phyloP scores from a whole-genome alignment of 2,797 vertebrate genomes.

The Aplochiton taeniatus region DNA sequence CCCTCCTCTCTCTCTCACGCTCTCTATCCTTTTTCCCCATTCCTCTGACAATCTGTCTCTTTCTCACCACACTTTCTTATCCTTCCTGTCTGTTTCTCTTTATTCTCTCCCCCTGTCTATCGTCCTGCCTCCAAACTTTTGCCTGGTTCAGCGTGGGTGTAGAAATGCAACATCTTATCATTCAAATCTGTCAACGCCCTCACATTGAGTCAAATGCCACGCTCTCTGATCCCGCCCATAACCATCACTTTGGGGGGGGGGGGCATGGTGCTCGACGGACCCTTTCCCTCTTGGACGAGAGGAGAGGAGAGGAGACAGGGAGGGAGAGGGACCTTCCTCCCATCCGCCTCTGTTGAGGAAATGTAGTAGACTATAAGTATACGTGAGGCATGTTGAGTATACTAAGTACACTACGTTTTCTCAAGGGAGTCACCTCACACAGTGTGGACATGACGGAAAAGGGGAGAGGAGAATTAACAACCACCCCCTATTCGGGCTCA shows the following conservation, averaged over 20 bases:
- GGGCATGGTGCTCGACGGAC: too few species aligned
- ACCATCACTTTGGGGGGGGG: too few species aligned
- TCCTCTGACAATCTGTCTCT: background rate
- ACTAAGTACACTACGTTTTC: conserved; percentile 83
- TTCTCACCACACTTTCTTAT: background rate
- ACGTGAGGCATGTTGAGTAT: conserved; percentile 66
- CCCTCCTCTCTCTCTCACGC: background rate
- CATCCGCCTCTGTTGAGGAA: conserved; percentile 62
- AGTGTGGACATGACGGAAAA: conserved; percentile 9
- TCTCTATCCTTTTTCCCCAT: background rate
- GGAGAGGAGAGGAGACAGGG: too few species aligned
- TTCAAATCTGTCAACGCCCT: too few species aligned
- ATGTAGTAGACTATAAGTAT: conserved; percentile 83
- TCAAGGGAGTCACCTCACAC: conserved; percentile 50
- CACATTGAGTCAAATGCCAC: too few species aligned
- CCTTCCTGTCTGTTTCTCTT: background rate
- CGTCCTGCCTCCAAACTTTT: background rate
- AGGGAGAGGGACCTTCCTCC: conserved; percentile 7
- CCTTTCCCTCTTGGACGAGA: background rate
- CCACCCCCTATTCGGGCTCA: background rate
- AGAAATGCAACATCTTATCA: too few species aligned
- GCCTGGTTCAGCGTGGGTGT: background rate
- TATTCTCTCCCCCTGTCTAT: background rate
- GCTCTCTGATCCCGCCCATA: too few species aligned
- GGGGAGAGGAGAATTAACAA: too few species aligned